Evolutionary conservation across 1,140 invertebrate genomes (phyloP).

Genomic region (Drosophila sproati): DNA sequence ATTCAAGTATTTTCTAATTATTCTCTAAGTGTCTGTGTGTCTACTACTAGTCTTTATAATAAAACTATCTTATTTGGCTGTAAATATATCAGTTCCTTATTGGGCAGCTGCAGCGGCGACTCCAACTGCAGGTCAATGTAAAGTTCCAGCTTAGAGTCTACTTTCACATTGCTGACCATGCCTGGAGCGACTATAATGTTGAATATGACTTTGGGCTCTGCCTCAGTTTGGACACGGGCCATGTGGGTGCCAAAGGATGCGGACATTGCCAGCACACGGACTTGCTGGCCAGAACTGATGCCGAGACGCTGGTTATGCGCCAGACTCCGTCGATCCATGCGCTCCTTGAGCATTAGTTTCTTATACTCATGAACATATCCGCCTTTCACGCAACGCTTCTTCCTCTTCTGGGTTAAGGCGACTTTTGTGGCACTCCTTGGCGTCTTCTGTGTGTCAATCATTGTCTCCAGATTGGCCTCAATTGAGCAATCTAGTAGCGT

Average conservation of each 20-base stretch:
- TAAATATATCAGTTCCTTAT: constrained; percentile 33
- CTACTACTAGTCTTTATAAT: constrained; percentile 28
- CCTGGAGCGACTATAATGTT: constrained; percentile 23
- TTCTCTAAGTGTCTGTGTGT: constrained; percentile 13
- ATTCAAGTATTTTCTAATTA: constrained; percentile 37
- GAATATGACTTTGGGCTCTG: constrained; percentile 1
- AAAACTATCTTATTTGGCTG: constrained; percentile 50
- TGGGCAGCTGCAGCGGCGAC: constrained; percentile 7
- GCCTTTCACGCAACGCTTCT: constrained; percentile 27
- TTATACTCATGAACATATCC: constrained; percentile 35
- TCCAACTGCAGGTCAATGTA: constrained; percentile 19
- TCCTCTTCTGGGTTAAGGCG: not conserved
- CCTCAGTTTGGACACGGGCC: constrained; percentile 16
- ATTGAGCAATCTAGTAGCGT: constrained; percentile 11
- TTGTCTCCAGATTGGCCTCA: constrained; percentile 12
- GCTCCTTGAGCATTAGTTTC: constrained; percentile 13
- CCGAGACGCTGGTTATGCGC: constrained; percentile 31
- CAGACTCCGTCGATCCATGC: constrained; percentile 35
- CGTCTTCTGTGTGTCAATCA: not conserved
- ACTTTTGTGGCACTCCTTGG: not conserved
- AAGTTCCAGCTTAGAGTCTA: constrained; percentile 16
- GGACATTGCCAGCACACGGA: constrained; percentile 7
- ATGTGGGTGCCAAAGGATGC: constrained; percentile 41
- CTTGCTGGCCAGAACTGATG: constrained; percentile 9
- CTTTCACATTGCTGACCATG: constrained; percentile 2